Evolutionary conservation across 2,888 invertebrate species (phyloP), one percentile per base, ranked within the genome.

Genomic region (Noctuana brunneofusca): DNA sequence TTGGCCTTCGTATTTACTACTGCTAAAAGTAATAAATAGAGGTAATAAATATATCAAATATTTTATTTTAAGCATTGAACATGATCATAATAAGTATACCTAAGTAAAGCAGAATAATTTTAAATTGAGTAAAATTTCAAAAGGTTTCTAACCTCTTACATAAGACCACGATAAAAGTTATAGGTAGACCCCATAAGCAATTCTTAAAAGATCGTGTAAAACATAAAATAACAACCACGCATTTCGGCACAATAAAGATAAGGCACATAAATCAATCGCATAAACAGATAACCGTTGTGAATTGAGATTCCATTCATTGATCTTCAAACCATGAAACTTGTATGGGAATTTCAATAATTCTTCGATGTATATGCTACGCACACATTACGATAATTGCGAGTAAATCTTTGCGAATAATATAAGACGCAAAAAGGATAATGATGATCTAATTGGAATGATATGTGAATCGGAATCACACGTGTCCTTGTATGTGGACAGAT

Each of bases 361-460:
- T 48, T n/a, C 12, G 22, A 43, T 43, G 41, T 35, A 8, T 48
- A 60, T 54, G 46, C 55, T 30, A 52, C 8, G 55, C 62, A 48
- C 35, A 62, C 22, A 55, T 43, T 65, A 32, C 56, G 22, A 52
- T 63, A 59, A 63, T 58, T 65, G 63, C 46, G 35, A 56, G 22
- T 52, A 56, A 53, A 56, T 53, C 52, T 58, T 63, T 65, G 66
- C 68, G 58, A 63, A 58, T 65, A 65, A 74, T 75, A 71, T 75
- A 69, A 72, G 68, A 74, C 76, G 77, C 78, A 76, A 74, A 75
- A 75, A 75, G 73, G 69, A 73, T 69, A 62, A 67, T 63, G 66
- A 67, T 69, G 69, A 71, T 69, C 66, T 69, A 68, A 66, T 54
- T 46, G 24, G 59, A 60, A 22, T 48, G 48, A 48, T 12, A 60